Conservation (phyloP, 2,888 invertebrate species). For the Lasioglossum figueresi region DNA sequence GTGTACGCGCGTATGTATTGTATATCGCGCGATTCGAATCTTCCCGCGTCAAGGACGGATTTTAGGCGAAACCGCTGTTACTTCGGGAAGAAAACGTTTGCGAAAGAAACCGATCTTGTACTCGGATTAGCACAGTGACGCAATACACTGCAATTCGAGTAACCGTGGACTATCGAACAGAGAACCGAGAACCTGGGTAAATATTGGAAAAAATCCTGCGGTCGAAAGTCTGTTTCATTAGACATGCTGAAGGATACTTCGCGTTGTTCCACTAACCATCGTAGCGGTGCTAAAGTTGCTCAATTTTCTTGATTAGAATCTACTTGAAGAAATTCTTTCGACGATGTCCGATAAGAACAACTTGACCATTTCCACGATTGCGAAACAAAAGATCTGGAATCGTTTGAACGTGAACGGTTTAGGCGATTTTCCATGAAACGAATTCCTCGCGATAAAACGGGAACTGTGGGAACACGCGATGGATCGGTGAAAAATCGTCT, state of each 20-base stretch:
- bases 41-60: constrained; percentile 55
- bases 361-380: not conserved
- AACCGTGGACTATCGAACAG: constrained; percentile 26
- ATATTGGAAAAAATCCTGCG: not conserved
- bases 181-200: constrained; percentile 6
- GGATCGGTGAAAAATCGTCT: not conserved
- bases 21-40: constrained; percentile 55
- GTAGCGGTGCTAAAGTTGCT: not conserved
- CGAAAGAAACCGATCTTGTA: constrained; percentile 16
- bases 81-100: constrained; percentile 47
- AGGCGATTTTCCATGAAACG: not conserved
- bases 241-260: not conserved
- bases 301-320: not conserved
- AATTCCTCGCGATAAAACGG: not conserved
- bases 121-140: constrained; percentile 33
- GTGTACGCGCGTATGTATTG: not conserved
- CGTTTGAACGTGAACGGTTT: not conserved
- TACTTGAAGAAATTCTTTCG: not conserved
- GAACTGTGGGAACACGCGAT: not conserved
- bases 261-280: not conserved
- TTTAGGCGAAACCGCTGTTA: constrained; percentile 11
- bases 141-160: constrained; percentile 49
- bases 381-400: not conserved
- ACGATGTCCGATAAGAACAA: not conserved
- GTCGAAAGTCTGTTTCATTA: not conserved